phyloP scores from a whole-genome alignment of 2,888 invertebrate species.

The Dermolepida albohirtum region DNA sequence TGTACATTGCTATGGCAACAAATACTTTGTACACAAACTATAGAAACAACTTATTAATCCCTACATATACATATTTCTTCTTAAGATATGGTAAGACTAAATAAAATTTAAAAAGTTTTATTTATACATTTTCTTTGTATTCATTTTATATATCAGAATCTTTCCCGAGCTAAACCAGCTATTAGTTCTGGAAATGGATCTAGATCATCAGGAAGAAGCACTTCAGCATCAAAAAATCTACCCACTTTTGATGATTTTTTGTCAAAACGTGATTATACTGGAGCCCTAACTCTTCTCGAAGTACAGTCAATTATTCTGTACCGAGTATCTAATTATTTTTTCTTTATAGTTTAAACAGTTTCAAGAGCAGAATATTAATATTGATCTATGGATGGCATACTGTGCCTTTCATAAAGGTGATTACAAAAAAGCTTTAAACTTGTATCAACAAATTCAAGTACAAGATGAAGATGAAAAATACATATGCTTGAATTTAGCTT shows the following conservation, averaged over 20 bases:
- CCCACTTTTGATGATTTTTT: conserved; percentile 92
- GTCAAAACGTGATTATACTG: conserved; percentile 90
- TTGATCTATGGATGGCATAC: conserved; percentile 91
- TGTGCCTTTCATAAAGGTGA: conserved; percentile 97
- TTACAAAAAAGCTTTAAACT: conserved; percentile 83
- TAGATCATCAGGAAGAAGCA: conserved; percentile 50
- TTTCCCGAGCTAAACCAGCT: conserved; percentile 86
- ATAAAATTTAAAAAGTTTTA: background rate
- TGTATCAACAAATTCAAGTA: conserved; percentile 72
- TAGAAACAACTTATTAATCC: background rate
- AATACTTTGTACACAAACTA: background rate
- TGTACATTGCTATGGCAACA: conserved; percentile 16
- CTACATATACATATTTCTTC: background rate
- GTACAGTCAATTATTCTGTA: conserved; percentile 65
- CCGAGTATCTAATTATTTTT: conserved; percentile 1
- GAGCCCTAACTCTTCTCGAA: conserved; percentile 92
- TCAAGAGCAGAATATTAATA: conserved; percentile 67
- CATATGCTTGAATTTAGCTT: conserved; percentile 84
- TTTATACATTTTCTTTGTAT: too few relatives aligned
- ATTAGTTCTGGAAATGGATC: conserved; percentile 62
- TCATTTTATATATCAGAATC: conserved; percentile 70
- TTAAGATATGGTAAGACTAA: conserved; percentile 19
- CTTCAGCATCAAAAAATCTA: conserved; percentile 66
- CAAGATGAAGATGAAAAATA: conserved; percentile 69
- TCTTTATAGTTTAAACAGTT: conserved; percentile 68